Evolutionary conservation across 2,797 vertebrate species (phyloP).

Genomic region (Pangasius mekongensis): DNA sequence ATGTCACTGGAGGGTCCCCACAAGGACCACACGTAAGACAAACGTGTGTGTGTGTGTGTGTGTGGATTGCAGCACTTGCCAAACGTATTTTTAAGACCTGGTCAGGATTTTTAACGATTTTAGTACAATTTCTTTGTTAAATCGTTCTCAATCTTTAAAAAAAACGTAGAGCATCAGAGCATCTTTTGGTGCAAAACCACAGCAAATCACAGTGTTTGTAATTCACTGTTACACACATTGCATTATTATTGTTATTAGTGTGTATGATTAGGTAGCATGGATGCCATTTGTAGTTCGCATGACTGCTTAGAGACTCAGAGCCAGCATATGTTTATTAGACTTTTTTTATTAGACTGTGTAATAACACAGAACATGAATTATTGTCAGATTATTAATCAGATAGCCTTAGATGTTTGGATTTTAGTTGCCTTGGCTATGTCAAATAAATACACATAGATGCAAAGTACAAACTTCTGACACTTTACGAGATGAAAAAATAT

Average conservation of each 20-base stretch:
- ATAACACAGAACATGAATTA: neutral
- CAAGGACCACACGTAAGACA: neutral
- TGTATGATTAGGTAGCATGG: neutral
- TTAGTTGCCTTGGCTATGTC: neutral
- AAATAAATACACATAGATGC: neutral
- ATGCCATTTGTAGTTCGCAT: neutral
- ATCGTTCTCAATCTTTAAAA: neutral
- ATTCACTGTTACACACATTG: neutral
- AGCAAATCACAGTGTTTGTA: neutral
- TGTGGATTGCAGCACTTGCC: neutral
- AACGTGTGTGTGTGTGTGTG: neutral
- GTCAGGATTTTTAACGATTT: neutral
- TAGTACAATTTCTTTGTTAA: neutral
- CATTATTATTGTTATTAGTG: neutral
- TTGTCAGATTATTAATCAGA: neutral
- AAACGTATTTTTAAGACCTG: neutral
- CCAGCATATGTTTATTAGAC: neutral
- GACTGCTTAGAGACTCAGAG: neutral
- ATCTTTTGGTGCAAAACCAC: neutral
- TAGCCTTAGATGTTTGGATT: neutral
- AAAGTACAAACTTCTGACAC: neutral
- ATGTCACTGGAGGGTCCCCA: neutral
- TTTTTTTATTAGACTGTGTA: neutral
- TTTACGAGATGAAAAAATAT: neutral
- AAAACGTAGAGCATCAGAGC: neutral